Conservation (phyloP, 1,140 invertebrate species). For the Parasteatoda tepidariorum region DNA sequence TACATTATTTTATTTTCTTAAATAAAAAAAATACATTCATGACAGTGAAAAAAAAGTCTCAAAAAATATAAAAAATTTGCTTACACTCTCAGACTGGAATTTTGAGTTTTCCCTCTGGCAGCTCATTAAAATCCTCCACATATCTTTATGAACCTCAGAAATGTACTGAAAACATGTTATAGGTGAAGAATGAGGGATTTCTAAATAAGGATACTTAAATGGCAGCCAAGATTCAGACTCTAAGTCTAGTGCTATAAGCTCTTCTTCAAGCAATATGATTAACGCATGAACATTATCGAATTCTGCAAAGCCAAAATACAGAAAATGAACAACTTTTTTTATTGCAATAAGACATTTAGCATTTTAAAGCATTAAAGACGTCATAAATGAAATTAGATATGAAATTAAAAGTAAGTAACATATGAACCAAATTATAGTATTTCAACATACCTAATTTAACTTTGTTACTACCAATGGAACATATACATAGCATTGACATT, state of each 20-base stretch:
- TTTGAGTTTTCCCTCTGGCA: conserved; percentile 73
- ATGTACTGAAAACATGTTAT: conserved; percentile 84
- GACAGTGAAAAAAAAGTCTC: too few species aligned
- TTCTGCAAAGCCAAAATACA: conserved; percentile 64
- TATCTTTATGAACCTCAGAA: conserved; percentile 76
- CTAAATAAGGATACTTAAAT: conserved; percentile 88
- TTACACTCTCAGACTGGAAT: conserved; percentile 20
- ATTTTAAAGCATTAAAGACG: too few species aligned
- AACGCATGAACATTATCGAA: conserved; percentile 74
- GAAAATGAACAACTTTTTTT: background rate
- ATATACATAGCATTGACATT: too few species aligned
- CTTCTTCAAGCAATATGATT: conserved; percentile 91
- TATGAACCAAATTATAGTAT: too few species aligned
- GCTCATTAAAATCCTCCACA: conserved; percentile 80
- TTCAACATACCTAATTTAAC: too few species aligned
- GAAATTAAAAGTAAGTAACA: too few species aligned
- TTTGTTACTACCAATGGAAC: too few species aligned
- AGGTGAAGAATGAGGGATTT: conserved; percentile 92
- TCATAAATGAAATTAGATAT: too few species aligned
- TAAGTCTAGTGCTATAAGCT: conserved; percentile 91
- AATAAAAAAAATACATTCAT: too few species aligned
- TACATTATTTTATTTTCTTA: too few species aligned
- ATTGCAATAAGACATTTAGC: too few species aligned
- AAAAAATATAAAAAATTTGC: too few species aligned
- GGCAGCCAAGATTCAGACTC: conserved; percentile 80